A percentile compares a stretch with the other conserved stretches of the same genome.
These are phyloP conservation scores for Sinodicranocentrus sp. DNA, from an alignment of 2,888 invertebrate genomes.

Conservation along the genomic window DNA sequence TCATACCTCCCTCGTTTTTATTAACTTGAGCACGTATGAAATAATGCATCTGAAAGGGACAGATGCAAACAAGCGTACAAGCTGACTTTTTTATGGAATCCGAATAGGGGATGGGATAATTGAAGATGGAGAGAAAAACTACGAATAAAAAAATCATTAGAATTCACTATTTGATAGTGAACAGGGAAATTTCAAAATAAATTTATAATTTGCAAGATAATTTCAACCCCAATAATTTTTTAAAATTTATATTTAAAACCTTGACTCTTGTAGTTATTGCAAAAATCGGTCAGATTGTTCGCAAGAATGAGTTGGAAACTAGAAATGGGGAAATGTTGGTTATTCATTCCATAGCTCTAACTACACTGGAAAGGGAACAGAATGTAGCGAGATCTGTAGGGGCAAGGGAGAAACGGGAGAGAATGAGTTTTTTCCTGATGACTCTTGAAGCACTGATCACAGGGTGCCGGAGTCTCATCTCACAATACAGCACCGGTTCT, in stretches of 20 bases:
- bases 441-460: constrained; percentile 63
- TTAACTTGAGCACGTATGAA: constrained; percentile 23
- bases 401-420: constrained; percentile 70
- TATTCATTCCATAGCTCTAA: neutral
- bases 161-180: too few species aligned
- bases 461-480: constrained; percentile 57
- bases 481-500: too few species aligned
- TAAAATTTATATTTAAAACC: too few species aligned
- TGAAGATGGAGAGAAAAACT: neutral
- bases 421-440: constrained; percentile 57
- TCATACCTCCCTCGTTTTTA: neutral
- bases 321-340: neutral
- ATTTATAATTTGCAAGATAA: too few species aligned
- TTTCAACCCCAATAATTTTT: too few species aligned
- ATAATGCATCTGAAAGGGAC: constrained; percentile 57
- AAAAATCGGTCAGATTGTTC: too few species aligned
- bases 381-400: constrained; percentile 75
- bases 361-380: constrained; percentile 64
- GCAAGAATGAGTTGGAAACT: too few species aligned
- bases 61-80: constrained; percentile 56
- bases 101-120: neutral
- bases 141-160: neutral
- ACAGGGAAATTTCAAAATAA: too few species aligned
- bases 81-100: constrained; percentile 26
- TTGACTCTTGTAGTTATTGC: too few species aligned